Percentiles rank a stretch among this genome's conserved stretches.
Evolutionary conservation across 2,797 vertebrate species (phyloP).

Genomic region (Onychomys arenicola): DNA sequence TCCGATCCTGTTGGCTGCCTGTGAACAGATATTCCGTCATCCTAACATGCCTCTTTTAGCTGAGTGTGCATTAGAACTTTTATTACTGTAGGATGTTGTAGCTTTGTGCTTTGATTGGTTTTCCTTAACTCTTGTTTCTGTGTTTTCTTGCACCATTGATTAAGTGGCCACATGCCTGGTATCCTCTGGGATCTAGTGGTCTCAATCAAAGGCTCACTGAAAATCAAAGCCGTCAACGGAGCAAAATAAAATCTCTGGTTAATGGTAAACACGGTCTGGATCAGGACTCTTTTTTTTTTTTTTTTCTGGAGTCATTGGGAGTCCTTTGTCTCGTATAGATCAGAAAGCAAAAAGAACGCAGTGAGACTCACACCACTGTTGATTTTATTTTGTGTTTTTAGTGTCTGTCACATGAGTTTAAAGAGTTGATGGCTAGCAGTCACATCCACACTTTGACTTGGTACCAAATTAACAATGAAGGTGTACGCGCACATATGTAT

Average conservation of each 20-base stretch:
- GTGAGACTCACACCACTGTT: not conserved
- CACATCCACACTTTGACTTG: not conserved
- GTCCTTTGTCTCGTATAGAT: constrained; percentile 43
- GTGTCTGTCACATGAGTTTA: not conserved
- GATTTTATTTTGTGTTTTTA: not conserved
- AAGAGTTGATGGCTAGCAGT: not conserved
- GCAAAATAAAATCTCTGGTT: constrained; percentile 66
- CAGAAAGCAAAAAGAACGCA: not conserved
- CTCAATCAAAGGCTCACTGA: constrained; percentile 59
- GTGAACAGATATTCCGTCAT: constrained; percentile 85
- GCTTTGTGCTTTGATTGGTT: constrained; percentile 78
- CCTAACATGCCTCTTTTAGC: constrained; percentile 87
- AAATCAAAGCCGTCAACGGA: constrained; percentile 54
- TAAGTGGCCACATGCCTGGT: constrained; percentile 67
- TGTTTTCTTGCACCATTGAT: constrained; percentile 72
- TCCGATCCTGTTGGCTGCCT: constrained; percentile 86
- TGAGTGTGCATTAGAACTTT: constrained; percentile 88
- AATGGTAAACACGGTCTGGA: constrained; percentile 43
- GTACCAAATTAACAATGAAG: constrained; percentile 14
- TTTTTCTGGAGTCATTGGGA: not conserved
- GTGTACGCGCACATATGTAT: not conserved
- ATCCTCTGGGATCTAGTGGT: constrained; percentile 55
- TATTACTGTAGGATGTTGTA: constrained; percentile 83
- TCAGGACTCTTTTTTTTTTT: not conserved
- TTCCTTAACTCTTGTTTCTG: constrained; percentile 66